Base-by-base conservation (phyloP, 92 coral and sea anemone species). In the Epizoanthus scotinus region DNA sequence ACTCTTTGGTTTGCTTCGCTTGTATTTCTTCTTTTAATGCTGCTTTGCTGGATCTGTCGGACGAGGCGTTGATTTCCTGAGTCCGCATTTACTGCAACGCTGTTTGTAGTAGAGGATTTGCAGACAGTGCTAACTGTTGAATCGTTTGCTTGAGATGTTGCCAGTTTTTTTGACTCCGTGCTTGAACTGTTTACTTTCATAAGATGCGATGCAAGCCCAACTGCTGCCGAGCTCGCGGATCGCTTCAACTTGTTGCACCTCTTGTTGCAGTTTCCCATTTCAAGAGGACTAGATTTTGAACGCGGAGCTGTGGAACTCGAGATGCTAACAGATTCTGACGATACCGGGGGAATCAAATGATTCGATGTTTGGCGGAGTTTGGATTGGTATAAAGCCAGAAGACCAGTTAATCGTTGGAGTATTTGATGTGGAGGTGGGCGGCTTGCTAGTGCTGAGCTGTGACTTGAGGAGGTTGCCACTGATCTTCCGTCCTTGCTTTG, bases 341-440 rank as follows among this genome's bases (percentile, higher is more conserved):
- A 75, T 5, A 36, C 25, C 24, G 58, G 21, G 14, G 56, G 14
- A 27, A 25, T 57, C 15, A 3, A 21, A n/a, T 59, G 20, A 5
- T 59, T 55, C 1, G 67, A 20, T 58, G 36, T 59, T 58, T 36
- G 81, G 6, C 40, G 66, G 28, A 75, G 56, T 63, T 75, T 75
- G 3, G 57, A 18, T 75, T 38, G 63, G 81, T 75, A 75, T 22
- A 75, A 38, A 8, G 69, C 68, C 50, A 75, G 26, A 31, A 75
- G 67, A 22, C 58, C 24, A 42, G 81, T 59, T 59, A 75, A 75
- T 14, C 18, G 40, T 42, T 75, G 42, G 55, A 75, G 22, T 60
- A 75, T 58, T 36, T 59, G 67, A 59, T 38, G 36, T 15, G 81
- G 81, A n/a, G 20, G 42, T 15, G 20, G 67, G 14, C 81, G 22